These are phyloP conservation scores for Nipponacmea schrenckii DNA, from an alignment of 2,888 invertebrate species.

Conservation along the genomic window DNA sequence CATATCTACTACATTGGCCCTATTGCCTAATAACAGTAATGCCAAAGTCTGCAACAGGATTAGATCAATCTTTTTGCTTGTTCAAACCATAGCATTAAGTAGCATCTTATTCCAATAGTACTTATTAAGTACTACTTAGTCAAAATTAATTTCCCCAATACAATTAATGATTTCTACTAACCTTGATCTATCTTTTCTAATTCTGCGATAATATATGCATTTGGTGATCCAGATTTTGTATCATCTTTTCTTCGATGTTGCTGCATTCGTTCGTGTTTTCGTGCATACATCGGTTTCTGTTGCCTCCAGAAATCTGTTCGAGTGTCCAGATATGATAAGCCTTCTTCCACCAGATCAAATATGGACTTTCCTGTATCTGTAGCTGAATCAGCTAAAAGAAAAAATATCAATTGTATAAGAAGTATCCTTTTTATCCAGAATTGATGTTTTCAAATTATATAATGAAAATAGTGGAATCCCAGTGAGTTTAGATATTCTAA, in stretches of 20 bases:
- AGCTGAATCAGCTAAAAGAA: constrained; percentile 40
- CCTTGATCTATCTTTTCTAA: constrained; percentile 62
- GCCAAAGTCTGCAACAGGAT: too few relatives aligned
- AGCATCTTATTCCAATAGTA: too few relatives aligned
- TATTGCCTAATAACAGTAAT: too few relatives aligned
- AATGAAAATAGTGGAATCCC: not conserved
- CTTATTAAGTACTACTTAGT: too few relatives aligned
- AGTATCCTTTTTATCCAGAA: too few relatives aligned
- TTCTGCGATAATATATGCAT: constrained; percentile 57
- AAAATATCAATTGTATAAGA: not conserved
- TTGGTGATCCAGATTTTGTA: constrained; percentile 42
- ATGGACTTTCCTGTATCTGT: constrained; percentile 59
- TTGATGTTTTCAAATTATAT: not conserved
- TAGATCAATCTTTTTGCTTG: too few relatives aligned
- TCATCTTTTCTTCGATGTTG: constrained; percentile 37
- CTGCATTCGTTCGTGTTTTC: constrained; percentile 50
- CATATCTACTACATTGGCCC: too few relatives aligned
- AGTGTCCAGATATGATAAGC: constrained; percentile 83
- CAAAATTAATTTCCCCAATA: too few relatives aligned
- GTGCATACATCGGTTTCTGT: constrained; percentile 69
- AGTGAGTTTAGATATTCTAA: too few relatives aligned
- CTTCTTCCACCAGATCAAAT: constrained; percentile 73
- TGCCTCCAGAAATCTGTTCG: constrained; percentile 92
- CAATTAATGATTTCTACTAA: constrained; percentile 26
- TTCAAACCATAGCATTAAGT: too few relatives aligned